These are phyloP conservation scores for Tychaedon coryphoeus DNA, from an alignment of 2,113 vertebrate genomes.

Conservation along the genomic window DNA sequence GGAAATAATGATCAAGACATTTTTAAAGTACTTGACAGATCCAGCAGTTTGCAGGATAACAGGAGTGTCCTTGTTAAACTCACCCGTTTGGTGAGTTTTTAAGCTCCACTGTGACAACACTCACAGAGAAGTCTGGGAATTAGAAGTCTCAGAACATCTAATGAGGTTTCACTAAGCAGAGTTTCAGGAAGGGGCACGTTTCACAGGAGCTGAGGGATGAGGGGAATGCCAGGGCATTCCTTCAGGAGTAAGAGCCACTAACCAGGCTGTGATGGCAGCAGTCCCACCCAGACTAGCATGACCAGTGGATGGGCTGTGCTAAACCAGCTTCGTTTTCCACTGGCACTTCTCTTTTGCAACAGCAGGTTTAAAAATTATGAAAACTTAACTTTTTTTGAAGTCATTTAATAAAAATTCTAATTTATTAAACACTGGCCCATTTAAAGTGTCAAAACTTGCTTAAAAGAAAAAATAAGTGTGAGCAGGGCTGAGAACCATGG, in stretches of 20 bases:
- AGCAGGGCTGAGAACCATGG: neutral
- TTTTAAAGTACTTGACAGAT: neutral
- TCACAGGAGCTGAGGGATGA: neutral
- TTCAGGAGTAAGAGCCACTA: neutral
- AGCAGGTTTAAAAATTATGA: constrained; percentile 34
- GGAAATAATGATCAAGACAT: neutral
- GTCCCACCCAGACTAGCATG: neutral
- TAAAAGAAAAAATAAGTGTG: constrained; percentile 28
- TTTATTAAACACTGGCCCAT: constrained; percentile 32
- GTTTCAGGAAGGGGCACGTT: neutral
- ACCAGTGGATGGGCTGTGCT: neutral
- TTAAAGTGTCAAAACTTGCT: neutral
- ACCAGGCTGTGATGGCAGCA: neutral
- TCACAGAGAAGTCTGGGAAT: neutral
- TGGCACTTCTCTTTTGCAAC: constrained; percentile 25
- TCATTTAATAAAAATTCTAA: constrained; percentile 37
- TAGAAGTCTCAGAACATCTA: neutral
- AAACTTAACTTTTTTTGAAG: constrained; percentile 13
- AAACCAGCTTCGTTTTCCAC: neutral
- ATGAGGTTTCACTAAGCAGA: neutral
- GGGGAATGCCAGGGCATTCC: neutral
- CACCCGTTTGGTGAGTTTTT: neutral
- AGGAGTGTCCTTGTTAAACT: neutral
- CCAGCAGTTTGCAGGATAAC: neutral
- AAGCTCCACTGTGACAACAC: neutral